A percentile compares a stretch with the other conserved stretches of the same genome.
Evolutionary conservation across 2,113 vertebrate species (phyloP).

Genomic region (Sciurus niger): DNA sequence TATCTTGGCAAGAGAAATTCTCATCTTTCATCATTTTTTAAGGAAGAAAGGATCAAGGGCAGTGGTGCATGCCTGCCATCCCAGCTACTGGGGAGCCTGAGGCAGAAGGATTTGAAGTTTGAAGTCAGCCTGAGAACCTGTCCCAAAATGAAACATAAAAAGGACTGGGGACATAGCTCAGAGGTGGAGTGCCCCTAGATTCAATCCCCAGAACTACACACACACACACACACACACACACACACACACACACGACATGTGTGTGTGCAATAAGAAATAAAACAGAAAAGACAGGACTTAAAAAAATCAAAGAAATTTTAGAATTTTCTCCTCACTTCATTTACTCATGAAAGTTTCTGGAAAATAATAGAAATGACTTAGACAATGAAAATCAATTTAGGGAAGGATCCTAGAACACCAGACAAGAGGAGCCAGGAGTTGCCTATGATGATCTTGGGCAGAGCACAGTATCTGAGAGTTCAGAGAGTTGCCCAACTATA

Average conservation of each 20-base stretch:
- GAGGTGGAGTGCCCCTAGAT: too few species aligned
- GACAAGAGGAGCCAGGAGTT: background rate
- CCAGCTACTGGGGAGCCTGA: too few species aligned
- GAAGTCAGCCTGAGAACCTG: too few species aligned
- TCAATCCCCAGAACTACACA: too few species aligned
- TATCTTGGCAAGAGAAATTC: conserved; percentile 22
- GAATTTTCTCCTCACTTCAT: background rate
- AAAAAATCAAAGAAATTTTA: conserved; percentile 25
- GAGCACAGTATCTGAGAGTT: background rate
- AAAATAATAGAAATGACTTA: conserved; percentile 59
- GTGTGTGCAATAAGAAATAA: too few species aligned
- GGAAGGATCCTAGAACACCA: background rate
- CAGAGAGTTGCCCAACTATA: background rate
- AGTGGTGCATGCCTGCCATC: too few species aligned
- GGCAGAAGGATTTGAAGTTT: too few species aligned
- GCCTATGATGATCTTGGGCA: background rate
- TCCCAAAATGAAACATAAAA: too few species aligned
- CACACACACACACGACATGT: too few species aligned
- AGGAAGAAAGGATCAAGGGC: background rate
- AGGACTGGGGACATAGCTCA: too few species aligned
- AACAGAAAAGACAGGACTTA: background rate
- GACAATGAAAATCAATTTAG: background rate
- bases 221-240: too few species aligned
- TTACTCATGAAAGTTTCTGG: conserved; percentile 9
- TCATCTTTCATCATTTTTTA: background rate